phyloP scores from a whole-genome alignment of 2,113 vertebrate species.

The Okapia johnstoni region DNA sequence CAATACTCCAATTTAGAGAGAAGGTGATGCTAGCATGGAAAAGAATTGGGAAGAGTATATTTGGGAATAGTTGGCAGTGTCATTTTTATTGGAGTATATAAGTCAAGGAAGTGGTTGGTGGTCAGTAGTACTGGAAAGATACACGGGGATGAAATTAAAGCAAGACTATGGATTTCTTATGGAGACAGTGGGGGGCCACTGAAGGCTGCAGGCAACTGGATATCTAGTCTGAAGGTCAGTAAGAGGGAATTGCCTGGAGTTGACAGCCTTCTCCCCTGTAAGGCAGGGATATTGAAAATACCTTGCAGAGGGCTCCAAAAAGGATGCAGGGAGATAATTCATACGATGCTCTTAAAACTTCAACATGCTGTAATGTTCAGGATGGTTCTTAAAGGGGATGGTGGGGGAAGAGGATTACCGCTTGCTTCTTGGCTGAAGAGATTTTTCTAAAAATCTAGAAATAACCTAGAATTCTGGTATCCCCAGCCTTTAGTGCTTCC shows the following conservation, averaged over 20 bases:
- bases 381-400: background rate
- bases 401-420: background rate
- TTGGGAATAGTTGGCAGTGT: background rate
- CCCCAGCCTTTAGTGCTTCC: background rate
- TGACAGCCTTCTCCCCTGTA: background rate
- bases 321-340: background rate
- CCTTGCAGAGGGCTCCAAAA: background rate
- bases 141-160: background rate
- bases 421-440: background rate
- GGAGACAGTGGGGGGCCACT: no score
- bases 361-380: background rate
- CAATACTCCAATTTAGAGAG: background rate
- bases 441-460: background rate
- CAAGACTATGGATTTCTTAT: background rate
- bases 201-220: background rate
- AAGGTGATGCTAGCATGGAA: background rate
- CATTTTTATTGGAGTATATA: background rate
- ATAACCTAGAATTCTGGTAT: background rate
- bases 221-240: background rate
- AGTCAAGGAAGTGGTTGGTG: background rate
- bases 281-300: background rate
- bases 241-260: background rate
- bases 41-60: background rate
- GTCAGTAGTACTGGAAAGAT: background rate
- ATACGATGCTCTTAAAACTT: background rate